Percentiles rank a stretch among this genome's conserved stretches.
phyloP scores from a whole-genome alignment of 2,888 invertebrate species.

The Mesoligia furuncula region DNA sequence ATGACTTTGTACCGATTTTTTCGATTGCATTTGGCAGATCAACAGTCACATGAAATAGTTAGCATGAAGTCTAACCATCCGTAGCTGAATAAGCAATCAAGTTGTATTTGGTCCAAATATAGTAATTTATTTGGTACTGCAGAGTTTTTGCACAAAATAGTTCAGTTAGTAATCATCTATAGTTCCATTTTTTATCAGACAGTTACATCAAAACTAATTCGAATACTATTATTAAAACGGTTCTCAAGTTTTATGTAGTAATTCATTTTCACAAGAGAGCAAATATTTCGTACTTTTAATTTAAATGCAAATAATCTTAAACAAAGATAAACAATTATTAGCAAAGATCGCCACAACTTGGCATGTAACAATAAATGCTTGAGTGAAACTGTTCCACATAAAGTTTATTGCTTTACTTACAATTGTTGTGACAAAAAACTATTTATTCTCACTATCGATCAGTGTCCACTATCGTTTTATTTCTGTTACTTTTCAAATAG shows the following conservation, averaged over 20 bases:
- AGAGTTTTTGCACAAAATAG: slow-evolving; percentile 37
- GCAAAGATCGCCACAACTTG: slow-evolving; percentile 8
- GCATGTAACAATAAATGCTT: slow-evolving; percentile 34
- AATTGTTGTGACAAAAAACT: slow-evolving; percentile 65
- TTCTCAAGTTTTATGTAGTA: slow-evolving; percentile 14
- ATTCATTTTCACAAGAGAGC: neutral
- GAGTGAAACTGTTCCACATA: slow-evolving; percentile 66
- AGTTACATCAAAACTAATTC: slow-evolving; percentile 16
- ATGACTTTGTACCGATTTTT: slow-evolving; percentile 62
- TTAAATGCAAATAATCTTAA: slow-evolving; percentile 13
- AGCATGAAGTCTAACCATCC: slow-evolving; percentile 55
- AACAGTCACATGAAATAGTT: slow-evolving; percentile 56
- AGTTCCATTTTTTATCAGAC: slow-evolving; percentile 11
- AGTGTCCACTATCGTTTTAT: slow-evolving; percentile 67
- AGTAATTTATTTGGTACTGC: slow-evolving; percentile 36
- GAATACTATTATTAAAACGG: neutral
- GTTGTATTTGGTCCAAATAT: slow-evolving; percentile 38
- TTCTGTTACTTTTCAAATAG: slow-evolving; percentile 74
- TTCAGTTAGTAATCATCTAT: slow-evolving; percentile 30
- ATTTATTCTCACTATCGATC: slow-evolving; percentile 68
- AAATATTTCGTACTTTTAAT: neutral
- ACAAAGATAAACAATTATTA: slow-evolving; percentile 1
- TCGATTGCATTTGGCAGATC: slow-evolving; percentile 54
- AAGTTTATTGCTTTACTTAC: slow-evolving; percentile 67
- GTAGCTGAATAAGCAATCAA: slow-evolving; percentile 55